Evolutionary conservation across 2,797 vertebrate genomes (phyloP), one percentile per base, ranked within the genome.

Genomic region (Tinamus major): DNA sequence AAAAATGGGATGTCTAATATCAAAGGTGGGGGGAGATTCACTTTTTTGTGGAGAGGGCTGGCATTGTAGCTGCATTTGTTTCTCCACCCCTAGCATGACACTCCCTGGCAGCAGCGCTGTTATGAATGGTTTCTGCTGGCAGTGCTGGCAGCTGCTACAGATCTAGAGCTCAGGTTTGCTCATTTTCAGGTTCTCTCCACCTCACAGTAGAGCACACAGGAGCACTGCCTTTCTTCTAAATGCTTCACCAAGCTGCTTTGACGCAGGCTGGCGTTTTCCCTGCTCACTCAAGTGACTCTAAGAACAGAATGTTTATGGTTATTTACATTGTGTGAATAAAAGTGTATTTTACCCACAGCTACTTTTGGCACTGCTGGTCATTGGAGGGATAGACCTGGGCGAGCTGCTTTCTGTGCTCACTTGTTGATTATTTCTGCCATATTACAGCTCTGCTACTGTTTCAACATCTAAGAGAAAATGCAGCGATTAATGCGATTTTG

Each of bases 61-160:
- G 18, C 81, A 77, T 75, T 31, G 29, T 33, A 79, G 23, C 29
- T 90, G n/a, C 44, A 19, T 80, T 79, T 75, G 83, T 79, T 74
- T 85, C 79, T 88, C 42, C 46, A 42, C 79, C 76, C 51, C 33
- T 48, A 21, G 46, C 46, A 39, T 72, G 76, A 69, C 89, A 89
- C 84, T 79, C 70, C 92, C 90, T 79, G 90, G 91, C 94, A 94
- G 77, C 72, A 83, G 65, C 33, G 4, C 4, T 1, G 83, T 75
- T 75, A 67, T 82, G 91, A 85, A 75, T 62, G 53, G 33, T 75
- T 84, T 61, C 48, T 86, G 49, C 88, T 81, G 69, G 74, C 61
- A 35, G 79, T 35, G 35, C 62, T 74, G 63, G 55, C 55, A 86
- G 14, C 41, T 44, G 72, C 55, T 62, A 11, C 72, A 63, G 16